A percentile compares a stretch with the other conserved stretches of the same genome.
Evolutionary conservation across 1,140 invertebrate species (phyloP).

Genomic region (Aphidius gifuensis): DNA sequence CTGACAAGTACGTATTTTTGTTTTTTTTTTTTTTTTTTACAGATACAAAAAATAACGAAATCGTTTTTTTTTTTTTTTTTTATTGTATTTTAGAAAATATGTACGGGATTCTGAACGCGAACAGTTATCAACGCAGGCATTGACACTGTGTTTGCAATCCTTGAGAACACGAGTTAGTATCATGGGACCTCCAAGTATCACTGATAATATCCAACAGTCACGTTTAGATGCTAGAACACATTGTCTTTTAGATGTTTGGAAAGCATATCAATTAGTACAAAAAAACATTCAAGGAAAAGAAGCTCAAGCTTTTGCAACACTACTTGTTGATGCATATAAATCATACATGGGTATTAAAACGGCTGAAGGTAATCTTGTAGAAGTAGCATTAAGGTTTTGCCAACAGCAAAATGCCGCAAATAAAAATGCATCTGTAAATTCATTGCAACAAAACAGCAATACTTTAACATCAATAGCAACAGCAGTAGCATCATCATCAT

Average conservation of each 20-base stretch:
- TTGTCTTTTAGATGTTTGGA: conserved; percentile 63
- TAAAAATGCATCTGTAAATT: conserved; percentile 34
- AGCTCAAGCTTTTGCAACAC: conserved; percentile 52
- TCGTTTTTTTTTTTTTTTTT: conserved; percentile 29
- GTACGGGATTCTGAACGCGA: conserved; percentile 76
- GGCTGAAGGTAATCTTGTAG: conserved; percentile 42
- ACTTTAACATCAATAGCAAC: neutral
- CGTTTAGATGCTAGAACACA: conserved; percentile 40
- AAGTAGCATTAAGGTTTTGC: conserved; percentile 43
- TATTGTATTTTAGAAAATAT: conserved; percentile 63
- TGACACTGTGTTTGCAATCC: conserved; percentile 66
- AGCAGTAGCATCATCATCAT: neutral
- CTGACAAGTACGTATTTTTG: conserved; percentile 66
- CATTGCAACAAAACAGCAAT: neutral
- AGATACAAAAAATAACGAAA: conserved; percentile 2
- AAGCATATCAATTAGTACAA: conserved; percentile 61
- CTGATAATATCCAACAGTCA: conserved; percentile 28
- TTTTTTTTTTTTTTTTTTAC: neutral
- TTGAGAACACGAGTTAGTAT: conserved; percentile 53
- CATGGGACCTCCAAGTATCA: conserved; percentile 34
- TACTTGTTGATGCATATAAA: conserved; percentile 64
- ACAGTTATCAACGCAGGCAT: conserved; percentile 71
- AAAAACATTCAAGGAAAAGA: conserved; percentile 61
- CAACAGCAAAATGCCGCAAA: conserved; percentile 41
- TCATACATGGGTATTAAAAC: conserved; percentile 49